Base-by-base conservation (phyloP, 2,113 vertebrate species). In the Alexandromys fortis region DNA sequence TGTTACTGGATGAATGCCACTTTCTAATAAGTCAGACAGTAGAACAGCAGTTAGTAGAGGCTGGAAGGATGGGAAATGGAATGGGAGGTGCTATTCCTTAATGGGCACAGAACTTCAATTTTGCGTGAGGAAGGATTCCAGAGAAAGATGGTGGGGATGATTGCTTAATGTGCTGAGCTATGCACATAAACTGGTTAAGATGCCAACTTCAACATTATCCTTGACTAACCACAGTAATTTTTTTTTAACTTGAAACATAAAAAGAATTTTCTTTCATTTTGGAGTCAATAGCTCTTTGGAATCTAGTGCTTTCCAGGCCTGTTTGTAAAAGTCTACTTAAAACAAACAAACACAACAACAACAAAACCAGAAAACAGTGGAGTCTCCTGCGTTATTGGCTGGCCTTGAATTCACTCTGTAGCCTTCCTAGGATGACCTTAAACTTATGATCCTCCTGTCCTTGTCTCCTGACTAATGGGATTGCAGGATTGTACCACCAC, bases 241-340 rank as follows among this genome's bases (percentile, higher is more conserved):
- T 88, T 78, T 61, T 38, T 45, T 33, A 47, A 85, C 42, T 28
- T 94, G 1, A 83, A 72, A 91, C 81, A 58, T 17, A 81, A 88
- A 82, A 16, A 67, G 12, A 86, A 38, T 49, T 30, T 78, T 47
- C 14, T 24, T 22, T 3, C 42, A 10, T 9, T 52, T 24, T 38
- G 13, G 38, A 81, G 14, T 72, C 52, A 61, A 58, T 17, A 38
- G 19, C 21, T 79, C n/a, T 67, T 93, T 35, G 22, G 24, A 90
- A 95, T 52, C 12, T 65, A 28, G 38, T 77, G 65, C 75, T 94
- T 94, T 72, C 26, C 13, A 77, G 61, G 21, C 9, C 22, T 16
- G 49, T 28, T 86, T 77, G 35, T 89, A 52, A 89, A 93, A 90
- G 49, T 88, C 9, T 85, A 55, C n/a, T 83, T 65, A 55, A 86